Percentiles rank a stretch among this genome's conserved stretches.
Evolutionary conservation across 1,140 invertebrate species (phyloP).

Genomic region (Nixonia krombeini): DNA sequence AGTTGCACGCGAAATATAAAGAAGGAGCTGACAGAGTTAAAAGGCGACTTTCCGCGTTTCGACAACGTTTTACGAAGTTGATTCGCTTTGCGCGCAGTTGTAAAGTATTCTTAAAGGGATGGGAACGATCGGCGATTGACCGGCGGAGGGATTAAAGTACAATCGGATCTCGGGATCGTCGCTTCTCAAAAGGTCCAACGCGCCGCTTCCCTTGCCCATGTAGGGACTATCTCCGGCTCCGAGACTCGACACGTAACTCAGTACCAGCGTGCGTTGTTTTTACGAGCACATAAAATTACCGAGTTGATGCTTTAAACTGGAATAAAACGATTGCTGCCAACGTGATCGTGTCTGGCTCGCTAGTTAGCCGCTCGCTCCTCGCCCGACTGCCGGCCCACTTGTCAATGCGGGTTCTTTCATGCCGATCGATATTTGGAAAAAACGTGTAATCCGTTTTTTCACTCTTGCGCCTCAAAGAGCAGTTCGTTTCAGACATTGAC

Average conservation of each 20-base stretch:
- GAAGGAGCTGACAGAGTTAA: too few species aligned
- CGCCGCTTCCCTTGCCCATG: conserved; percentile 40
- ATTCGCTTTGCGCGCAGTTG: conserved; percentile 36
- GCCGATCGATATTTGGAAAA: too few species aligned
- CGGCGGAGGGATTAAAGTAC: conserved; percentile 43
- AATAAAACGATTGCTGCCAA: conserved; percentile 60
- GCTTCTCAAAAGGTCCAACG: conserved; percentile 41
- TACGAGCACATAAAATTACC: conserved; percentile 68
- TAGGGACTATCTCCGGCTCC: conserved; percentile 39
- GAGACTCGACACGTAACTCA: conserved; percentile 64
- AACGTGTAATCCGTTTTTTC: too few species aligned
- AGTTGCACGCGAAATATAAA: too few species aligned
- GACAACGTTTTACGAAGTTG: conserved; percentile 24
- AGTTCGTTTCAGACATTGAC: too few species aligned
- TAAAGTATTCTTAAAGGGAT: conserved; percentile 42
- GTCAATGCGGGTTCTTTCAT: too few species aligned
- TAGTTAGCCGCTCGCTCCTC: conserved; percentile 39
- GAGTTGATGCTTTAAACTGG: conserved; percentile 65
- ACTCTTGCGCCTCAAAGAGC: too few species aligned
- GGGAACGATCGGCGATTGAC: too few species aligned
- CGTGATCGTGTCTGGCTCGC: conserved; percentile 47
- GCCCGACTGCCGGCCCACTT: not conserved
- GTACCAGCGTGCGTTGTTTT: conserved; percentile 63
- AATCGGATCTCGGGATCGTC: conserved; percentile 44
- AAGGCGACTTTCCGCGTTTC: too few species aligned